A percentile compares a stretch with the other conserved stretches of the same genome.
Conservation (phyloP, 2,797 vertebrate species). For the Zalophus californianus region DNA sequence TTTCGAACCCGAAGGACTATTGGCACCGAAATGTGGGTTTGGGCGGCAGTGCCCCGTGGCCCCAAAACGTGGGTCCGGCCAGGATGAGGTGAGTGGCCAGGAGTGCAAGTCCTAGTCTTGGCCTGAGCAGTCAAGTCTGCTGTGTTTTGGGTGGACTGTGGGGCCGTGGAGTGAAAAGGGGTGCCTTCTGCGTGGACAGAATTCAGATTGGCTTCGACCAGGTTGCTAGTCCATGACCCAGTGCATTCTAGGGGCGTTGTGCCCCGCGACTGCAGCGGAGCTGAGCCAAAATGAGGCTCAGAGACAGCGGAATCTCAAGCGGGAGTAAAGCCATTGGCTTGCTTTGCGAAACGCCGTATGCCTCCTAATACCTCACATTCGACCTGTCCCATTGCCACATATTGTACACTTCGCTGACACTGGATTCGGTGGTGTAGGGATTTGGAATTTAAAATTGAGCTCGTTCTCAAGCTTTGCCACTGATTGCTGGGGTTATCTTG, state of each 20-base stretch:
- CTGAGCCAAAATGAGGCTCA: neutral
- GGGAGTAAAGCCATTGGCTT: neutral
- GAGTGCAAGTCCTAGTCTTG: neutral
- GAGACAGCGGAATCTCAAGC: neutral
- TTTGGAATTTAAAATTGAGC: slow-evolving; percentile 17
- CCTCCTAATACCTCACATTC: neutral
- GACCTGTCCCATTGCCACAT: neutral
- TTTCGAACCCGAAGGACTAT: neutral
- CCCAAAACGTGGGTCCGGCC: neutral
- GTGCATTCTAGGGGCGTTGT: neutral
- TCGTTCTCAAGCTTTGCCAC: neutral
- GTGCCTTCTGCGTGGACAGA: neutral
- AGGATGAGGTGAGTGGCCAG: neutral
- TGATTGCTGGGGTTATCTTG: neutral
- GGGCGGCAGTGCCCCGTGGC: neutral
- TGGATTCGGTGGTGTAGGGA: neutral
- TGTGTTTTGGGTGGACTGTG: neutral
- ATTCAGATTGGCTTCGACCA: neutral
- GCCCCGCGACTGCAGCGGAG: neutral
- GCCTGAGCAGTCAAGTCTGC: neutral
- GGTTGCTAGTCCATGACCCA: neutral
- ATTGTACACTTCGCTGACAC: neutral
- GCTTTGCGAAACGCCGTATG: neutral
- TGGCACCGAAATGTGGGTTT: neutral
- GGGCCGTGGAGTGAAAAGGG: neutral